These are phyloP conservation scores for Plestiodon gilberti DNA, from an alignment of 2,113 vertebrate species.

Conservation along the genomic window DNA sequence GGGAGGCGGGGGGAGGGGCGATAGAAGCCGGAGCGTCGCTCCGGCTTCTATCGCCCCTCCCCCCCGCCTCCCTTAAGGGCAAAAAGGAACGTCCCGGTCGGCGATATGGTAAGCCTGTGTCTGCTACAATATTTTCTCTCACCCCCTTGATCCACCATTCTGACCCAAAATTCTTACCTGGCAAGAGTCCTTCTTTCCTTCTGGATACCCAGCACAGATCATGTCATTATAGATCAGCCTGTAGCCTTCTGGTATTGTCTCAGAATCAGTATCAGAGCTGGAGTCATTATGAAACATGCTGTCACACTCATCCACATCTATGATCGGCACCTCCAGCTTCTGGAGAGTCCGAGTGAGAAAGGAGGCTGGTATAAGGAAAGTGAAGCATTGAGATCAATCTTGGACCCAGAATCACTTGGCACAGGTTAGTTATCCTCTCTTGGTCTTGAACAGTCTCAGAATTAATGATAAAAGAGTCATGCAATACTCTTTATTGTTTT, in stretches of 20 bases:
- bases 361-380: not conserved
- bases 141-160: not conserved
- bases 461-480: no score
- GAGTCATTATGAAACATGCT: constrained; percentile 8
- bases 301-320: constrained; percentile 49
- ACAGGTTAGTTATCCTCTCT: not conserved
- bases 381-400: not conserved
- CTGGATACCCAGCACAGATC: constrained; percentile 55
- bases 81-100: no score
- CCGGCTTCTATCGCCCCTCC: no score
- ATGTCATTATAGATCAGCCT: constrained; percentile 48
- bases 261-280: not conserved
- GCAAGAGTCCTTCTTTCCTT: constrained; percentile 56
- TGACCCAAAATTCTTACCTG: constrained; percentile 29
- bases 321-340: constrained; percentile 52
- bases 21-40: no score
- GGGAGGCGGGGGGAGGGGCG: no score
- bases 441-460: not conserved
- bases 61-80: no score
- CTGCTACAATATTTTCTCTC: no score
- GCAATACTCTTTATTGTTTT: no score
- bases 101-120: no score
- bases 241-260: not conserved
- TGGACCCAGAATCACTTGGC: not conserved
- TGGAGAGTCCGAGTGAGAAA: constrained; percentile 50